Percentiles rank a stretch among this genome's conserved stretches.
Evolutionary conservation across 2,888 invertebrate genomes (phyloP).

Genomic region (Caenorhabditis plicata): DNA sequence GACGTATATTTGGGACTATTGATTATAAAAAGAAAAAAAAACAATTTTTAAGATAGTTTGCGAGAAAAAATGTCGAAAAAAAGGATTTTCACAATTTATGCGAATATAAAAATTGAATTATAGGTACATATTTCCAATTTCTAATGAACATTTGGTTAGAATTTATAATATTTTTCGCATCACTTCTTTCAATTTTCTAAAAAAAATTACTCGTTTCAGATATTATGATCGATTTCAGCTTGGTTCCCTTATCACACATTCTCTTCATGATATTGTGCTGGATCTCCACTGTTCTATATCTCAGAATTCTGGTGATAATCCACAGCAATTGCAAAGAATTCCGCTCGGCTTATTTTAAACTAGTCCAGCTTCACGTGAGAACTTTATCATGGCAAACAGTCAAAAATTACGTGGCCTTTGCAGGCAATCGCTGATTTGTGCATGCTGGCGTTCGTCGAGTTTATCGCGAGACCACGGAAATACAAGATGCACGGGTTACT

Average conservation of each 20-base stretch:
- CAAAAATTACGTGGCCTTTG: background rate
- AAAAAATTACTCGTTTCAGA: no score
- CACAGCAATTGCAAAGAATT: constrained; percentile 1
- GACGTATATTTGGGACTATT: no score
- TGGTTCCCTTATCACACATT: constrained; percentile 8
- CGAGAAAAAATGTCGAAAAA: no score
- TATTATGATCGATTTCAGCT: constrained; percentile 1
- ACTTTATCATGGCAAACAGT: background rate
- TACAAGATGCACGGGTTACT: constrained; percentile 13
- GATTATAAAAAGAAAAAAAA: no score
- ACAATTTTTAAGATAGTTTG: no score
- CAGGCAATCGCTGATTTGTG: constrained; percentile 22
- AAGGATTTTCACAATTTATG: no score
- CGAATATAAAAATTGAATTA: no score
- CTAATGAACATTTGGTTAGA: no score
- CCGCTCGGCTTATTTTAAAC: constrained; percentile 11
- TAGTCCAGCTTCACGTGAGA: constrained; percentile 15
- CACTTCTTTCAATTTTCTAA: no score
- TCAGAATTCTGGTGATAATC: constrained; percentile 9
- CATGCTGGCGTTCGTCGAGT: constrained; percentile 19
- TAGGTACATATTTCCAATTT: no score
- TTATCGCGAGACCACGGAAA: constrained; percentile 10
- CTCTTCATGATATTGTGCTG: constrained; percentile 12
- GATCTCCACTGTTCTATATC: constrained; percentile 8
- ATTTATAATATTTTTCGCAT: no score